Percentiles rank a stretch among this genome's conserved stretches.
Conservation (phyloP, 2,113 vertebrate genomes). For the Cyprinus carpio region DNA sequence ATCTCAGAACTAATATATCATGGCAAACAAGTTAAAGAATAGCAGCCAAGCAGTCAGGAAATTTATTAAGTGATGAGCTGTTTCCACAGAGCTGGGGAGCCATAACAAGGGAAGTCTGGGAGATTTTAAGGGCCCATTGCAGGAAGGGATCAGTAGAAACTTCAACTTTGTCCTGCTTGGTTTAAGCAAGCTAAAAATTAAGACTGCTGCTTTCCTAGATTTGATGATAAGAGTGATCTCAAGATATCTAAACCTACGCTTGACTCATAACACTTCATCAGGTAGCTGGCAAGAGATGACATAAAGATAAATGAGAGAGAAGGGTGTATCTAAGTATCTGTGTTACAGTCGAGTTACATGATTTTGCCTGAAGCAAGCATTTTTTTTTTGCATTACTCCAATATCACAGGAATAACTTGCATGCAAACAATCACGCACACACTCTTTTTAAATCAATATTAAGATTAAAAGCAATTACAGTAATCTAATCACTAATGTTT, state of each 20-base stretch:
- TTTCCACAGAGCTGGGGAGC: background rate
- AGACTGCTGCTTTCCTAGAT: background rate
- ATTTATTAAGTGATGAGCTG: constrained; percentile 4
- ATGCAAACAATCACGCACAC: background rate
- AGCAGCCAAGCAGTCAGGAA: background rate
- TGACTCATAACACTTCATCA: background rate
- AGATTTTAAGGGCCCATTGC: too few relatives aligned
- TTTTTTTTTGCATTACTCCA: background rate
- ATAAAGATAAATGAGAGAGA: background rate
- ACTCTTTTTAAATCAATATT: background rate
- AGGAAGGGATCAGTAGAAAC: background rate
- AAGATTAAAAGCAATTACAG: background rate
- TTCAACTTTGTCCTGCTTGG: background rate
- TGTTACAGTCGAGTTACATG: background rate
- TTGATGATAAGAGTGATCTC: background rate
- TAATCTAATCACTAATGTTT: background rate
- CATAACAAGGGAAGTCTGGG: background rate
- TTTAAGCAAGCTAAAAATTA: background rate
- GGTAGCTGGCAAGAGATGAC: background rate
- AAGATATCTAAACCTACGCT: background rate
- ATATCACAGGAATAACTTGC: background rate
- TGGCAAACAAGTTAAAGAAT: background rate
- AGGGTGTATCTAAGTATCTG: background rate
- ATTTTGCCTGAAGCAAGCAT: background rate
- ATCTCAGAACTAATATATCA: background rate